Evolutionary conservation across 2,888 invertebrate species (phyloP), one percentile per base, ranked within the genome.

Genomic region (Leptinotarsa juncta): DNA sequence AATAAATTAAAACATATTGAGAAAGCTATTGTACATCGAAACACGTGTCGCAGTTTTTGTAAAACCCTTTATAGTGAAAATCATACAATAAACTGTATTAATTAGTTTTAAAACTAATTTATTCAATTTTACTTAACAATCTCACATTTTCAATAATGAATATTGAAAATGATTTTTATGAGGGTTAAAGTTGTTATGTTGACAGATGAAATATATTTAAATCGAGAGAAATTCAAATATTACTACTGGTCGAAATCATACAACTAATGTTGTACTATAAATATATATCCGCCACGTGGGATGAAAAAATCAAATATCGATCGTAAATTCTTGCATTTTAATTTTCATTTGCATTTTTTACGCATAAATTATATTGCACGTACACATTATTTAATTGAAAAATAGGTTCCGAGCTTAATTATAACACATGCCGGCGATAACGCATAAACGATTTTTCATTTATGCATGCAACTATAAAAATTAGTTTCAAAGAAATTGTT

Each of bases 371-470:
- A 62, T 32, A 18, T 23, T 10, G 42, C 62, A 62, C 62, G 18
- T n/a, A 62, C 32, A 62, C 32, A n/a, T 62, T 62, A 62, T 32
- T 26, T 62, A 62, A 62, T 62, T 62, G 62, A 26, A 62, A 62
- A 42, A 62, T 62, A n/a, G 62, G 26, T 42, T 62, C 32, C n/a
- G 42, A 62, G 12, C 62, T 18, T 62, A 62, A 62, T 62, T 62
- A 62, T 32, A 62, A 62, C 62, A 62, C 62, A 62, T 42, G 42
- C 26, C 32, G 16, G 62, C 62, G 62, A 62, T 62, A 62, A 62
- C 62, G 42, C 62, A 62, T 32, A 62, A 62, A 62, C 62, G 15
- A 18, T 62, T 62, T 62, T 62, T 62, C 42, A 42, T 62, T 15
- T 42, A n/a, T 16, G 32, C 62, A 62, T 62, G 62, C 62, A 42